Percentiles rank a stretch among this genome's conserved stretches.
Evolutionary conservation across 2,113 vertebrate genomes (phyloP).

Genomic region (Macquaria ambigua): DNA sequence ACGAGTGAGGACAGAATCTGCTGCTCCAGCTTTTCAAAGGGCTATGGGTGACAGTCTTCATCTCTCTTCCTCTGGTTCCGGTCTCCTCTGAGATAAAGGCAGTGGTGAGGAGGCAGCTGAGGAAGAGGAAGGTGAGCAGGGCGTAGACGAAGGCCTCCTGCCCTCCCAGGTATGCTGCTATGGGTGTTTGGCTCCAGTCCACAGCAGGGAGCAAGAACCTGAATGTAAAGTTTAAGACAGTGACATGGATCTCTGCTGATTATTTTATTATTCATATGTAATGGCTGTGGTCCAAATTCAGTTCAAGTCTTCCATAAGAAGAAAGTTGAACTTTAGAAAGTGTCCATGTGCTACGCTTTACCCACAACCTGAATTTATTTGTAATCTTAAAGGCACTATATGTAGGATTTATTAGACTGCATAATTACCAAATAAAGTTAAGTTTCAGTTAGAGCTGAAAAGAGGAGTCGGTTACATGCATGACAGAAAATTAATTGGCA

Average conservation of each 20-base stretch:
- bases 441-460: too few relatives aligned
- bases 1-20: not conserved
- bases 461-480: too few relatives aligned
- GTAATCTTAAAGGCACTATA: too few relatives aligned
- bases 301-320: too few relatives aligned
- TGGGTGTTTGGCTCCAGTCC: conserved; percentile 1
- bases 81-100: not conserved
- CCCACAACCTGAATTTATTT: too few relatives aligned
- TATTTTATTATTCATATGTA: too few relatives aligned
- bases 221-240: not conserved
- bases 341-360: too few relatives aligned
- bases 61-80: not conserved
- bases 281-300: too few relatives aligned
- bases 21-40: not conserved
- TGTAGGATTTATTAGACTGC: too few relatives aligned
- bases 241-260: not conserved
- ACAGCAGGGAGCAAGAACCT: conserved; percentile 8
- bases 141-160: not conserved
- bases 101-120: conserved; percentile 4
- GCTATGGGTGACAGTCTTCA: not conserved
- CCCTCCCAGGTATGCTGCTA: conserved; percentile 2
- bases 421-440: too few relatives aligned
- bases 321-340: too few relatives aligned
- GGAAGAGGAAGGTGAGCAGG: not conserved
- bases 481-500: too few relatives aligned